A percentile compares a stretch with the other conserved stretches of the same genome.
These are phyloP conservation scores for Polydesmus complanatus DNA, from an alignment of 2,888 invertebrate species.

Conservation along the genomic window DNA sequence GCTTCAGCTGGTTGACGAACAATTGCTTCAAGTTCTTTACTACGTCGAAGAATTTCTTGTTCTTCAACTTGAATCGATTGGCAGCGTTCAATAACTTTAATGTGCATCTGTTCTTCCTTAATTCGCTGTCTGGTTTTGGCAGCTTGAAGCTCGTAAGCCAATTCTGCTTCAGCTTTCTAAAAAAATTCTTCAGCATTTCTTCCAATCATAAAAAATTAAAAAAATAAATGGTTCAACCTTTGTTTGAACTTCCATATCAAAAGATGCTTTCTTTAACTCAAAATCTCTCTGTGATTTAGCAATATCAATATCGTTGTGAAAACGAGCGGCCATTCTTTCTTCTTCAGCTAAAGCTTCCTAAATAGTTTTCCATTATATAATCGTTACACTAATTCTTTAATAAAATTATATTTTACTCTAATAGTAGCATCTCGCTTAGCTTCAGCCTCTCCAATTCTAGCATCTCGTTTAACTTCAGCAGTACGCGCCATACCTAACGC, in stretches of 20 bases:
- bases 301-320: slow-evolving; percentile 90
- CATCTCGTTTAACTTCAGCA: slow-evolving; percentile 88
- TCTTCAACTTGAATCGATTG: slow-evolving; percentile 92
- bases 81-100: slow-evolving; percentile 74
- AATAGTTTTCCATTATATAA: not conserved
- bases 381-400: not conserved
- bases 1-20: slow-evolving; percentile 90
- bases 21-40: slow-evolving; percentile 84
- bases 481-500: slow-evolving; percentile 89
- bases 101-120: slow-evolving; percentile 96
- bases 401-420: slow-evolving; percentile 36
- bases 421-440: slow-evolving; percentile 82
- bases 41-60: slow-evolving; percentile 83
- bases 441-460: slow-evolving; percentile 92
- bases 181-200: not conserved
- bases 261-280: slow-evolving; percentile 90
- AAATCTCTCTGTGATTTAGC: slow-evolving; percentile 94
- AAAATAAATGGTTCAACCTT: slow-evolving; percentile 41
- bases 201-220: not conserved
- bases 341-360: slow-evolving; percentile 88
- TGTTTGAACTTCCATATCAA: slow-evolving; percentile 92
- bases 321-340: slow-evolving; percentile 80
- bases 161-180: slow-evolving; percentile 74
- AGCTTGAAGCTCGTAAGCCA: slow-evolving; percentile 84
- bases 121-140: slow-evolving; percentile 91